Percentiles rank a stretch among this genome's conserved stretches.
These are phyloP conservation scores for Heliconius aoede DNA, from an alignment of 2,888 invertebrate genomes.

Conservation along the genomic window DNA sequence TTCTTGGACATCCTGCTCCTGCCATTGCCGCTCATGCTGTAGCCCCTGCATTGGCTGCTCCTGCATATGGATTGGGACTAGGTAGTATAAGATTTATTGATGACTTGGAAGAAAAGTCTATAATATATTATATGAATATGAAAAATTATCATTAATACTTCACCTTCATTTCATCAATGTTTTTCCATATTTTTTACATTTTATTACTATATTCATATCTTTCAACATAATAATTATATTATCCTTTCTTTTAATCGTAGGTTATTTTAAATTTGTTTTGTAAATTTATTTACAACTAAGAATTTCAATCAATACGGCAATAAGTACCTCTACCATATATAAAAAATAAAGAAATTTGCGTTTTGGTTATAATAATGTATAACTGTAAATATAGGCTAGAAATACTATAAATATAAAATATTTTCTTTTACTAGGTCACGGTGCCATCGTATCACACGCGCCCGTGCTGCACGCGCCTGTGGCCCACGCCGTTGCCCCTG, in stretches of 20 bases:
- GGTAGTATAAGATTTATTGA: conserved; percentile 46
- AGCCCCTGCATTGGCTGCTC: conserved; percentile 46
- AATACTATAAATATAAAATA: background rate
- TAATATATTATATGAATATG: background rate
- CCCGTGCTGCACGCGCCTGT: conserved; percentile 60
- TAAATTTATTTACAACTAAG: background rate
- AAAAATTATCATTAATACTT: too few species aligned
- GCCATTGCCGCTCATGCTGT: conserved; percentile 64
- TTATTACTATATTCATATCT: background rate
- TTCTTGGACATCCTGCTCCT: conserved; percentile 68
- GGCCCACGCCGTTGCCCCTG: conserved; percentile 77
- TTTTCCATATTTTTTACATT: background rate
- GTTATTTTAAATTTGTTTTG: background rate
- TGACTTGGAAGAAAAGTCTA: too few species aligned
- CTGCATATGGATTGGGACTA: conserved; percentile 54
- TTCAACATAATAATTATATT: background rate
- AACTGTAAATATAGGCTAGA: background rate
- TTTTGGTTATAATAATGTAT: background rate
- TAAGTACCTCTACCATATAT: too few species aligned
- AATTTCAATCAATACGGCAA: background rate
- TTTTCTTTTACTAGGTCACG: conserved; percentile 63
- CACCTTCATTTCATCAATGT: background rate
- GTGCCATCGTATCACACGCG: conserved; percentile 71
- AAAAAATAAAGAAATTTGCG: too few species aligned
- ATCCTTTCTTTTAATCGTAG: background rate